Percentiles rank a stretch among this genome's conserved stretches.
These are phyloP conservation scores for Caenorhabditis sp. DNA, from an alignment of 2,888 invertebrate genomes.

Conservation along the genomic window DNA sequence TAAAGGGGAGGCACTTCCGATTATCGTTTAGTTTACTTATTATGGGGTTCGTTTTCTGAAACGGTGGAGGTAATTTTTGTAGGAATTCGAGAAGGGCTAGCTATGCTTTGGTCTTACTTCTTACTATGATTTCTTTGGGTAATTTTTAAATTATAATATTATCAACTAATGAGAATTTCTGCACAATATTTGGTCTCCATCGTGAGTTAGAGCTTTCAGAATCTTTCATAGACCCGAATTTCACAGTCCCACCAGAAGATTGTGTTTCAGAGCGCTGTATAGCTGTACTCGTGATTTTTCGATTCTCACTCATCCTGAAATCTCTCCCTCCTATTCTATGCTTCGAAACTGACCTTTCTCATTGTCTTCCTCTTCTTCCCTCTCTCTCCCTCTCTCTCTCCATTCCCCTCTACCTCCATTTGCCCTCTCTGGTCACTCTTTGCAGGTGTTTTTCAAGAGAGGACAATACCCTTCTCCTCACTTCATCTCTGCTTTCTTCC, in stretches of 20 bases:
- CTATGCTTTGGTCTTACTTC: too few relatives aligned
- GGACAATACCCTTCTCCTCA: slow-evolving; percentile 30
- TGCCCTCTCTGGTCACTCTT: slow-evolving; percentile 2
- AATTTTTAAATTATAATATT: too few relatives aligned
- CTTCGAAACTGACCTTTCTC: background rate
- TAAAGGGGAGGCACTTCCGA: slow-evolving; percentile 23
- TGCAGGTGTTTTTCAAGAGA: slow-evolving; percentile 54
- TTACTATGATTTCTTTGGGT: too few relatives aligned
- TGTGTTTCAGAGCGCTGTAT: too few relatives aligned
- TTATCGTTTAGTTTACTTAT: background rate
- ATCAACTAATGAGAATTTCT: too few relatives aligned
- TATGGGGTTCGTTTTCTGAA: slow-evolving; percentile 1
- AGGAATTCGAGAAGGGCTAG: too few relatives aligned
- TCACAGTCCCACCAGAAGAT: too few relatives aligned
- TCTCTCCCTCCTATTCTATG: background rate
- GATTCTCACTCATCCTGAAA: background rate
- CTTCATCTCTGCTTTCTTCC: slow-evolving; percentile 17
- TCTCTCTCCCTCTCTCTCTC: slow-evolving; percentile 10
- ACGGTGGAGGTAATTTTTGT: background rate
- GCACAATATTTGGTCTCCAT: too few relatives aligned
- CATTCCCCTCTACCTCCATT: background rate
- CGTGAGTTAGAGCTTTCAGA: too few relatives aligned
- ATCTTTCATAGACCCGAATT: too few relatives aligned
- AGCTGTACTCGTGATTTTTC: too few relatives aligned
- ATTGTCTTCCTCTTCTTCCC: slow-evolving; percentile 1